phyloP scores from a whole-genome alignment of 2,797 vertebrate genomes.

The Pipistrellus nathusii region DNA sequence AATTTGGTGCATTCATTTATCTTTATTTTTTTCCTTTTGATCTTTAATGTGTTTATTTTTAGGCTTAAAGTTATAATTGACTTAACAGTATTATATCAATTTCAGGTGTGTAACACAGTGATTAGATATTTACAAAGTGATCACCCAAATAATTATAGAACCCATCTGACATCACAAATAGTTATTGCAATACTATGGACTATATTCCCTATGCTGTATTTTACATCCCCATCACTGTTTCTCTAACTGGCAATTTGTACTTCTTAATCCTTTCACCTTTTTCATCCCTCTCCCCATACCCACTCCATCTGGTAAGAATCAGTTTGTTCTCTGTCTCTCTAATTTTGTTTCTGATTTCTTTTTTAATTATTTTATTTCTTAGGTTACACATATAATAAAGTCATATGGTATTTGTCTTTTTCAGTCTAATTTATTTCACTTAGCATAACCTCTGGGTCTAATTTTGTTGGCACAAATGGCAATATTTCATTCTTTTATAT shows the following conservation, averaged over 20 bases:
- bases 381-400: not conserved
- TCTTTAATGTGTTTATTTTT: not conserved
- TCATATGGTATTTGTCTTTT: not conserved
- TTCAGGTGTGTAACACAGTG: not conserved
- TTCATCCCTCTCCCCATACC: not conserved
- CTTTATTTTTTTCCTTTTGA: not conserved
- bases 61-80: not conserved
- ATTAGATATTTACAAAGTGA: not conserved
- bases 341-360: not conserved
- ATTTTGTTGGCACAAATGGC: not conserved
- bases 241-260: not conserved
- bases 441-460: not conserved
- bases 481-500: not conserved
- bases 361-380: not conserved
- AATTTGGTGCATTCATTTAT: not conserved
- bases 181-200: not conserved
- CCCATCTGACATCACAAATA: not conserved
- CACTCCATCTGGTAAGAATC: not conserved
- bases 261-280: not conserved
- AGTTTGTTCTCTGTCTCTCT: not conserved
- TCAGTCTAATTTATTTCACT: not conserved
- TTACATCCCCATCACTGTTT: not conserved
- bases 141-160: not conserved
- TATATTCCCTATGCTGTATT: not conserved
- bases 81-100: not conserved